Base-by-base conservation (phyloP, 2,113 vertebrate species). In the Octodon degus region DNA sequence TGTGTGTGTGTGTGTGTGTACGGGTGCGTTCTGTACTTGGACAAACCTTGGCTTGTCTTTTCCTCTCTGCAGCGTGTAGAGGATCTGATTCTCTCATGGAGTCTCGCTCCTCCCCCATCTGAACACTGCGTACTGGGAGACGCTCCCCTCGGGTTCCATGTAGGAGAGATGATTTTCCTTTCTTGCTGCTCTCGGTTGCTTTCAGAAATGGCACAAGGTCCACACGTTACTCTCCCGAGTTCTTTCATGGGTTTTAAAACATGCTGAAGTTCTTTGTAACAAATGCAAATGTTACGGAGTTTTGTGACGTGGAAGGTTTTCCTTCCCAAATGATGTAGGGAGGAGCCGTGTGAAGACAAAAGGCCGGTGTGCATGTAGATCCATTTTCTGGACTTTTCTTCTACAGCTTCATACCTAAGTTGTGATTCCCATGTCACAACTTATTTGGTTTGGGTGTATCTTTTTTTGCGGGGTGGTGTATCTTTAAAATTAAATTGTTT, bases 401-500 rank as follows among this genome's bases (percentile, higher is more conserved):
- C 43, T 74, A 13, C 87, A 83, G 62, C 22, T 80, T 79, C 84
- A 53, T 62, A 60, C 30, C 43, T 91, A 88, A 88, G 79, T 94
- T 80, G 24, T 27, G 63, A 63, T 63, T 34, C 34, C 27, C 67
- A 24, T 37, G 53, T 76, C 3, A 16, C n/a, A 68, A 86, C 62
- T 68, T 76, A 37, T 85, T 62, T 95, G 72, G 43, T 85, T 76
- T 95, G 60, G n/a, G 34, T 63, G 34, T 65, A 70, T 68, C 19
- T 81, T 81, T 68, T 43, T 43, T 43, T 43, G 43, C 43, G 43
- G 43, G 43, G 43, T 43, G n/a, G 34, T 63, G 37, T 65, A 70
- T 68, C 19, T 81, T 81, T 68, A 80, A 84, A 84, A 47, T n/a
- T 68, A 74, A 88, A 94, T 65, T 67, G 62, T 62, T 87, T 79